Conservation (phyloP, 2,797 vertebrate species). For the Hafferia zeledoni region DNA sequence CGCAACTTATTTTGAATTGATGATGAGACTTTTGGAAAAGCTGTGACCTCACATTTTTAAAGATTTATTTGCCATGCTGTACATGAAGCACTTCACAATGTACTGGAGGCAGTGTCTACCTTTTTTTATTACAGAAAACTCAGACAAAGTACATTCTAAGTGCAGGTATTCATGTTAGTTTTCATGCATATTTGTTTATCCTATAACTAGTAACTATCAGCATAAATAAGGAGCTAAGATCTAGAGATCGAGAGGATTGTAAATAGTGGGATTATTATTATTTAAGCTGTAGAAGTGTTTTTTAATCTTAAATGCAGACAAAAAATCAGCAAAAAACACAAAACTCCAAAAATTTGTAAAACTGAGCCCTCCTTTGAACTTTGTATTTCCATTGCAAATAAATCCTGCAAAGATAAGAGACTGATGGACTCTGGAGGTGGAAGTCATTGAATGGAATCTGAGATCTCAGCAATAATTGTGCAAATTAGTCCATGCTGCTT, state of each 20-base stretch:
- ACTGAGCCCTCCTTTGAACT: not conserved
- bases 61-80: not conserved
- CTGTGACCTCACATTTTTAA: not conserved
- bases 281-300: rapidly evolving
- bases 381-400: not conserved
- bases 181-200: not conserved
- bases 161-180: not conserved
- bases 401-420: not conserved
- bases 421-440: not conserved
- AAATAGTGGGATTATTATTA: not conserved
- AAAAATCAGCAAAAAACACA: rapidly evolving
- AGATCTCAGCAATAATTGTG: not conserved
- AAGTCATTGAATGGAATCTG: not conserved
- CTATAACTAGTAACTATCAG: not conserved
- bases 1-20: not conserved
- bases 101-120: not conserved
- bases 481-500: not conserved
- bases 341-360: not conserved
- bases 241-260: not conserved
- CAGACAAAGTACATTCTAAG: not conserved
- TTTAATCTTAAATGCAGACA: not conserved
- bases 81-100: not conserved
- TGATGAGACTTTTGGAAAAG: not conserved
- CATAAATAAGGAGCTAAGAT: not conserved
- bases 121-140: not conserved